Evolutionary conservation across 2,888 invertebrate species (phyloP).

Genomic region (Lagria hirta): DNA sequence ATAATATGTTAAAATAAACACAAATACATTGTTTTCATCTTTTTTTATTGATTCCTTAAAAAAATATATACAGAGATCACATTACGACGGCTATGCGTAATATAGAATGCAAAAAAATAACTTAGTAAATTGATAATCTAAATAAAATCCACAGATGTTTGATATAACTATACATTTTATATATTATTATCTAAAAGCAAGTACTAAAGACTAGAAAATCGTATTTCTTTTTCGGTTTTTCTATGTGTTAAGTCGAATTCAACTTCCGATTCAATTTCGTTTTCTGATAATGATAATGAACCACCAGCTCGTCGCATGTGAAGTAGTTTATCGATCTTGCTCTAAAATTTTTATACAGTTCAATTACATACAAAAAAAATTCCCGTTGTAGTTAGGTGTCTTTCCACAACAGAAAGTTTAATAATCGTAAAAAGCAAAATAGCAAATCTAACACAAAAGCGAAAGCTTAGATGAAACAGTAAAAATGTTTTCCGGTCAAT

Average conservation of each 20-base stretch:
- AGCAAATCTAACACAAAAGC: no score
- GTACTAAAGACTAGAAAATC: slow-evolving; percentile 25
- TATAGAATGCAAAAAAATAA: no score
- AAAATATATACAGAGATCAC: slow-evolving; percentile 21
- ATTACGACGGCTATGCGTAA: slow-evolving; percentile 1
- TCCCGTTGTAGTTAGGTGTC: not conserved
- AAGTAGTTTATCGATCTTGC: slow-evolving; percentile 58
- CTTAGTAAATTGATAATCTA: no score
- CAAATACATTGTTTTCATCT: slow-evolving; percentile 2
- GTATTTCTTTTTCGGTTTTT: slow-evolving; percentile 27
- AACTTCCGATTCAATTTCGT: slow-evolving; percentile 74
- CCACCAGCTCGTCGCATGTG: slow-evolving; percentile 71
- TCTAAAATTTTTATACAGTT: slow-evolving; percentile 40
- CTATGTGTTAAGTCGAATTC: slow-evolving; percentile 47
- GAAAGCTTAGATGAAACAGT: no score
- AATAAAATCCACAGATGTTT: no score
- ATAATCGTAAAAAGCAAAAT: no score
- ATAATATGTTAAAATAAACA: not conserved
- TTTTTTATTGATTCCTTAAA: slow-evolving; percentile 13
- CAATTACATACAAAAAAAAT: not conserved
- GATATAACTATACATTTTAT: no score
- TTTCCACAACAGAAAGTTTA: not conserved
- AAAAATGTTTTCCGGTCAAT: no score
- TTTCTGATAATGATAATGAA: slow-evolving; percentile 79
- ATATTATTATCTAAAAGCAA: no score